Evolutionary conservation across 2,113 vertebrate species (phyloP).

Genomic region (Tetraodon nigroviridis): DNA sequence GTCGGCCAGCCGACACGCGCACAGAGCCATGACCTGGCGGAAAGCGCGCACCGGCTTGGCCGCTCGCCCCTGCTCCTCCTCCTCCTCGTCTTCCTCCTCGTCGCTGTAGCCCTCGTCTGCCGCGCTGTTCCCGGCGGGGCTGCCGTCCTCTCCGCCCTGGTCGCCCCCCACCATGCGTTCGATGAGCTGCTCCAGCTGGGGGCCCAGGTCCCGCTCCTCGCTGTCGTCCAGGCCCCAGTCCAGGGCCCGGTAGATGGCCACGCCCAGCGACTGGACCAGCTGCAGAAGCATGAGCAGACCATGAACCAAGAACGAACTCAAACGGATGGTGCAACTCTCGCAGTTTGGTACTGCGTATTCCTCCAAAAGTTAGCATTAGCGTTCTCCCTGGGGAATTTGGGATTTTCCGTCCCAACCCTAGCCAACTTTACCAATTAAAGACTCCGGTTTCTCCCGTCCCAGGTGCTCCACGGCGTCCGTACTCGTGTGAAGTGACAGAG

Average conservation of each 20-base stretch:
- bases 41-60: conserved; percentile 75
- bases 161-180: conserved; percentile 86
- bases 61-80: conserved; percentile 70
- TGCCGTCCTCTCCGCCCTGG: conserved; percentile 58
- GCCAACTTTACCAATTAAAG: too few species aligned
- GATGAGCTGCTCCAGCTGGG: conserved; percentile 88
- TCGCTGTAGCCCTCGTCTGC: conserved; percentile 90
- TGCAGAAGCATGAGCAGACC: conserved; percentile 36
- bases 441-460: too few species aligned
- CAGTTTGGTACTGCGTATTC: too few species aligned
- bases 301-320: not conserved
- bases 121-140: conserved; percentile 32
- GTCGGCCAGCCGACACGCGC: conserved; percentile 79
- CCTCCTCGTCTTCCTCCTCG: conserved; percentile 85
- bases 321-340: too few species aligned
- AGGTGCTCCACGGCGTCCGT: too few species aligned
- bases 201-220: conserved; percentile 90
- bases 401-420: too few species aligned
- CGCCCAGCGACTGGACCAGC: conserved; percentile 91
- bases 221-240: conserved; percentile 95
- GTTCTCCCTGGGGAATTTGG: too few species aligned
- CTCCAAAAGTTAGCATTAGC: too few species aligned
- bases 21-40: conserved; percentile 82
- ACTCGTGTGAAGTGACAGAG: too few species aligned
- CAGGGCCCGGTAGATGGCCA: conserved; percentile 90